phyloP scores from a whole-genome alignment of 2,888 invertebrate genomes.

The Neuroscelio doddi region DNA sequence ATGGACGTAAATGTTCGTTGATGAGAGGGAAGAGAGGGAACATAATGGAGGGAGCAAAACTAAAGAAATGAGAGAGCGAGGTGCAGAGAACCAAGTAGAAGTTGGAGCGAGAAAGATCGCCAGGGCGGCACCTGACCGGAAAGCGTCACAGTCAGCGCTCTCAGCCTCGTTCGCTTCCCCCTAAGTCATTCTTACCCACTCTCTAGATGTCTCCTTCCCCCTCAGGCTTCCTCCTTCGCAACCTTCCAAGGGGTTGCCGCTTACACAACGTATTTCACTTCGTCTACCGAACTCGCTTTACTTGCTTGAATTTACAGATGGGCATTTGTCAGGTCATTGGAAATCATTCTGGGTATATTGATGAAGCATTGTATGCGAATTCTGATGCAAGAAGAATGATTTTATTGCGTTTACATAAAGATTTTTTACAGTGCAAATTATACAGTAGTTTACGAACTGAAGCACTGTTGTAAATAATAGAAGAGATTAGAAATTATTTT shows the following conservation, averaged over 20 bases:
- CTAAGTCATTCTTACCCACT: conserved; percentile 38
- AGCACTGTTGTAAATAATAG: too few species aligned
- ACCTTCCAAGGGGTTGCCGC: conserved; percentile 34
- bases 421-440: too few species aligned
- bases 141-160: conserved; percentile 69
- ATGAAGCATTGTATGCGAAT: too few species aligned
- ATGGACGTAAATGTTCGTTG: conserved; percentile 37
- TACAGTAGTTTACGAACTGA: too few species aligned
- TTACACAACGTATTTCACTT: conserved; percentile 23
- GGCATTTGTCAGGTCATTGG: too few species aligned
- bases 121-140: conserved; percentile 70
- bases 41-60: conserved; percentile 50
- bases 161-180: conserved; percentile 64
- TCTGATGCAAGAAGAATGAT: too few species aligned
- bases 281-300: conserved; percentile 1
- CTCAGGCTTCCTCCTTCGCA: conserved; percentile 33
- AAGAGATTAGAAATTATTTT: too few species aligned
- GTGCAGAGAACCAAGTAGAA: conserved; percentile 45
- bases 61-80: conserved; percentile 51
- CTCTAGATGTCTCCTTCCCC: conserved; percentile 34
- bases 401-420: too few species aligned
- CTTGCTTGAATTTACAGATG: conserved; percentile 6
- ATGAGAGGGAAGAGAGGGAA: conserved; percentile 21
- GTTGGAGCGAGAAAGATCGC: conserved; percentile 59
- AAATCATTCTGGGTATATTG: too few species aligned